Evolutionary conservation across 2,888 invertebrate genomes (phyloP).

Genomic region (Drosophila atripex): DNA sequence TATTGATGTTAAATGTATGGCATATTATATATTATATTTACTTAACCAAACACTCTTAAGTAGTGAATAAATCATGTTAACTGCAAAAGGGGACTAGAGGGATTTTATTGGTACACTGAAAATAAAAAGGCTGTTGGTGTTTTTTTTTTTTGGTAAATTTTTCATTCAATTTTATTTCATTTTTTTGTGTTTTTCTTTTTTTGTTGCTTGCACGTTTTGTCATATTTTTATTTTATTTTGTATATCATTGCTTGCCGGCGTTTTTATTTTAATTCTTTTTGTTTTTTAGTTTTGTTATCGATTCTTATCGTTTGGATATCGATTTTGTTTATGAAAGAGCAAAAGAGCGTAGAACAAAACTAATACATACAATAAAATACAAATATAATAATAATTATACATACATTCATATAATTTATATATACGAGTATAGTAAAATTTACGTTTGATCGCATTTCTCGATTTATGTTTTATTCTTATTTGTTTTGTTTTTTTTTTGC

Average conservation of each 20-base stretch:
- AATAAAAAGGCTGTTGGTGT: constrained; percentile 2
- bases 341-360: constrained; percentile 82
- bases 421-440: constrained; percentile 67
- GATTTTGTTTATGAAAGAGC: constrained; percentile 79
- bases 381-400: constrained; percentile 80
- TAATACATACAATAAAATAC: constrained; percentile 82
- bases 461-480: constrained; percentile 22
- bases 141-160: constrained; percentile 27
- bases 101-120: background rate
- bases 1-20: constrained; percentile 7
- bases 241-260: constrained; percentile 72
- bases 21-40: constrained; percentile 4
- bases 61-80: constrained; percentile 34
- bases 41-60: constrained; percentile 19
- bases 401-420: constrained; percentile 65
- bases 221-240: constrained; percentile 54
- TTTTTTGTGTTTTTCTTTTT: constrained; percentile 44
- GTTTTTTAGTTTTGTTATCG: constrained; percentile 47
- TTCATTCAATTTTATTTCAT: constrained; percentile 59
- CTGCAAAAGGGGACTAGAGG: background rate
- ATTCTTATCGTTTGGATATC: constrained; percentile 48
- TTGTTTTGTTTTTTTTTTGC: background rate
- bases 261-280: constrained; percentile 32
- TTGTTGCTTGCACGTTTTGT: constrained; percentile 44
- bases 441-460: constrained; percentile 34